phyloP scores from a whole-genome alignment of 2,888 invertebrate species.

The Rhagonycha fulva region DNA sequence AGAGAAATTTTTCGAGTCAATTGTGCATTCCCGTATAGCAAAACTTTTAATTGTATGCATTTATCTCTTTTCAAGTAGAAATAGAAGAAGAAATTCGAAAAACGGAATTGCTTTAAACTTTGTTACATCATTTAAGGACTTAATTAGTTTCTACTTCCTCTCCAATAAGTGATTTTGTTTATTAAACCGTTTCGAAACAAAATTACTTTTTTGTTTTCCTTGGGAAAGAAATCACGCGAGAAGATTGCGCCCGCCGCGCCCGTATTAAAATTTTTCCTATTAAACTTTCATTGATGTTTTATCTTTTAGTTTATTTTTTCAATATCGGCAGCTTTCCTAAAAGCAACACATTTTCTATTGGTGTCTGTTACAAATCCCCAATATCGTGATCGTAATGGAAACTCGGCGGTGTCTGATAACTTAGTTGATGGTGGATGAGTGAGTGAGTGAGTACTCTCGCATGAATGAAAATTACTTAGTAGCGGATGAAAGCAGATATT shows the following conservation, averaged over 20 bases:
- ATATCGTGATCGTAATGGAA: slow-evolving; percentile 20
- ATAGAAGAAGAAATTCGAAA: not conserved
- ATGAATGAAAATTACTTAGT: not conserved
- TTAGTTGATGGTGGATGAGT: not conserved
- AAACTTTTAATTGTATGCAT: slow-evolving; percentile 12
- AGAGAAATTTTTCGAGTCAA: slow-evolving; percentile 10
- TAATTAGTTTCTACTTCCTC: not conserved
- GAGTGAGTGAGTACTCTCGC: not conserved
- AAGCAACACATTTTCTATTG: not conserved
- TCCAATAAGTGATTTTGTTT: not conserved
- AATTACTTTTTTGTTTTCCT: not conserved
- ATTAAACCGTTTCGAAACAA: not conserved
- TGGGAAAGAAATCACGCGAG: not conserved
- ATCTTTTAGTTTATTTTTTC: slow-evolving; percentile 2
- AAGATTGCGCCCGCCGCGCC: not conserved
- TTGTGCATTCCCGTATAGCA: slow-evolving; percentile 5
- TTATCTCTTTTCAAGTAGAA: slow-evolving; percentile 3
- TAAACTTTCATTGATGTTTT: not conserved
- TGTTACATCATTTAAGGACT: not conserved
- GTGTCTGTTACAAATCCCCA: slow-evolving; percentile 4
- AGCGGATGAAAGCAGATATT: slow-evolving; percentile 20
- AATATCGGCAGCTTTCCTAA: not conserved
- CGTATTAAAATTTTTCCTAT: not conserved
- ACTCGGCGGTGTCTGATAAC: slow-evolving; percentile 14
- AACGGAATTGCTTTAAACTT: not conserved